These are phyloP conservation scores for Lacanobia wlatinum DNA, from an alignment of 2,888 invertebrate species.

Conservation along the genomic window DNA sequence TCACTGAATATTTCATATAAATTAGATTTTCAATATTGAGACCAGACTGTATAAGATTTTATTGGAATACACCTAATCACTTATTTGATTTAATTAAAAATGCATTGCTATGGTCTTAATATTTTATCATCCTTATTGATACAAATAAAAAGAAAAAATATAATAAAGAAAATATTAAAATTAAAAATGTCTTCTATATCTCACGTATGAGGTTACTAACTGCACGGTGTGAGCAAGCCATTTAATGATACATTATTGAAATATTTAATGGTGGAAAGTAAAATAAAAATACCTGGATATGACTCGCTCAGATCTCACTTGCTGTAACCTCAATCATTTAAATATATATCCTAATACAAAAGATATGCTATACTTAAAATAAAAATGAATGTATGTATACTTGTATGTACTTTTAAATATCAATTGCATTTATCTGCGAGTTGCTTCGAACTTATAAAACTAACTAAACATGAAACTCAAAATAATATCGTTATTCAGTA, in stretches of 20 bases:
- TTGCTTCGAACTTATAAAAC: conserved; percentile 48
- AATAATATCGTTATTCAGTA: conserved; percentile 48
- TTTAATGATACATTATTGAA: conserved; percentile 26
- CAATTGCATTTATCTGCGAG: conserved; percentile 63
- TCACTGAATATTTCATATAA: conserved; percentile 58
- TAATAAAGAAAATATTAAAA: conserved; percentile 46
- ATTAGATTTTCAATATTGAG: conserved; percentile 32
- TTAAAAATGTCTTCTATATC: conserved; percentile 60
- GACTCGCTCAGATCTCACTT: conserved; percentile 46
- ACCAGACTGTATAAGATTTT: conserved; percentile 35
- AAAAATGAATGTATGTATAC: conserved; percentile 57
- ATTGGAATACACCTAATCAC: conserved; percentile 44
- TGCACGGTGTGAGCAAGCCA: conserved; percentile 48
- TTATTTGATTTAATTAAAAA: conserved; percentile 39
- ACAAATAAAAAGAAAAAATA: conserved; percentile 44
- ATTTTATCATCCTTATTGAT: conserved; percentile 51
- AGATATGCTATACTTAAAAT: conserved; percentile 57
- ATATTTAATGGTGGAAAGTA: conserved; percentile 27
- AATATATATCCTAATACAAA: conserved; percentile 48
- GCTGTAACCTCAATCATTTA: conserved; percentile 41
- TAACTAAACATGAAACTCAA: conserved; percentile 48
- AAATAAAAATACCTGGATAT: conserved; percentile 28
- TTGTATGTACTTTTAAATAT: conserved; percentile 67
- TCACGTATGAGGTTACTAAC: conserved; percentile 43
- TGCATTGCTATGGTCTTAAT: conserved; percentile 42